Base-by-base conservation (phyloP, 1,140 invertebrate species). In the Leptoteleia sp. region DNA sequence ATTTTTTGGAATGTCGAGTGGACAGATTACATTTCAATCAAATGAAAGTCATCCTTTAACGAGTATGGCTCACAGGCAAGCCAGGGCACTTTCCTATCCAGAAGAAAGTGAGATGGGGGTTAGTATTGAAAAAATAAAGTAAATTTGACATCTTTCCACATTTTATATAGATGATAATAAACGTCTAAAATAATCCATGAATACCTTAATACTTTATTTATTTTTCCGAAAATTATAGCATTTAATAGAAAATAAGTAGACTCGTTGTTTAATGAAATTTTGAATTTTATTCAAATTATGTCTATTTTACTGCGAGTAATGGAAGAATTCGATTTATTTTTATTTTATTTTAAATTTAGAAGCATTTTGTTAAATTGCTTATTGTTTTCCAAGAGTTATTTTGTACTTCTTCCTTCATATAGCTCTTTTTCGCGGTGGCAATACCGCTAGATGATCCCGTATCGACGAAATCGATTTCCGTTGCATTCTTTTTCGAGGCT, bases 401-500 rank as follows among this genome's bases (percentile, higher is more conserved):
- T 54, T 38, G 3, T 55, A 38, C 16, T 3, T 61, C 55, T 38
- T 19, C 31, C 70, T 57, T 40, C 33, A 35, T 81, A 5, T 52
- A 86, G 83, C 12, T 86, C 5, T 87, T 85, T 72, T 85, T 87
- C 17, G 86, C 86, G 3, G 57, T 86, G 4, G 84, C 84, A 12
- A 76, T 89, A 38, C 84, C 85, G 5, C 37, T 86, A 25, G 85
- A 87, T 62, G 84, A 87, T 78, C 84, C 85, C 5, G 42, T 78
- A 11, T 81, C 83, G 2, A 84, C 81, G 11, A 86, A 85, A 76
- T 64, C 83, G 19, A 83, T 86, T 17, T 85, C 84, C 8, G 80
- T 87, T 11, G 84, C 85, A 19, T 84, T 86, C 48, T 87, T 88
- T 81, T 84, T 86, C 62, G 86, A 88, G 73, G 84, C 84, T 25